These are phyloP conservation scores for Agriotes lineatus DNA, from an alignment of 2,888 invertebrate species.

Conservation along the genomic window DNA sequence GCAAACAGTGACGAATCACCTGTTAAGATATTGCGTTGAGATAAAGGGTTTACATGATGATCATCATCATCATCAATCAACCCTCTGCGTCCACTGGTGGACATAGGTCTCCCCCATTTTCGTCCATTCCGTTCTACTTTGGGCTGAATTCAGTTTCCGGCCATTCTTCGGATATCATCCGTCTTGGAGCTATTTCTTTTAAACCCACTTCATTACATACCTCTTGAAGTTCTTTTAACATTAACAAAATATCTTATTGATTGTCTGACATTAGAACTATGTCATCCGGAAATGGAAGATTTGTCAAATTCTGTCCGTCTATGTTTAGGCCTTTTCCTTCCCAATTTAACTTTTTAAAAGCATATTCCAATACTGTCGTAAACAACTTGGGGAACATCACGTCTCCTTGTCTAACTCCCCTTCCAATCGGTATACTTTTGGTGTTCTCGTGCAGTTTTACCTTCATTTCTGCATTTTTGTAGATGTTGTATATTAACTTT, in stretches of 20 bases:
- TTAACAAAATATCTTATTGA: neutral
- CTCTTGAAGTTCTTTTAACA: too few species aligned
- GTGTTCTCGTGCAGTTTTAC: constrained; percentile 4
- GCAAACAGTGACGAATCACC: too few species aligned
- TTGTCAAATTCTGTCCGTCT: too few species aligned
- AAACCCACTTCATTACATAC: neutral
- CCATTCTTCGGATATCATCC: too few species aligned
- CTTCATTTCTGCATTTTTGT: constrained; percentile 12
- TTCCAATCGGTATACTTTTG: neutral
- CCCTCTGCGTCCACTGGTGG: too few species aligned
- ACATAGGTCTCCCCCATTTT: too few species aligned
- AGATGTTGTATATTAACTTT: constrained; percentile 8
- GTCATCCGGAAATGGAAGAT: too few species aligned
- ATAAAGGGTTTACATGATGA: too few species aligned
- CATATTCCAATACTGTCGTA: neutral
- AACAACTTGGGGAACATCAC: neutral
- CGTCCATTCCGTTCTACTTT: too few species aligned
- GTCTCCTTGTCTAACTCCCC: neutral
- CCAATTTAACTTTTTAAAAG: neutral
- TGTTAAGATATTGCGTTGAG: too few species aligned
- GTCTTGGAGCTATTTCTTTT: neutral
- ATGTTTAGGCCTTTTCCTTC: neutral
- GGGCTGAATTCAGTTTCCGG: too few species aligned
- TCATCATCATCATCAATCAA: too few species aligned
- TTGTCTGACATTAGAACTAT: neutral